Percentiles rank a stretch among this genome's conserved stretches.
phyloP scores from a whole-genome alignment of 2,113 vertebrate genomes.

The Chascanopsetta lugubris region DNA sequence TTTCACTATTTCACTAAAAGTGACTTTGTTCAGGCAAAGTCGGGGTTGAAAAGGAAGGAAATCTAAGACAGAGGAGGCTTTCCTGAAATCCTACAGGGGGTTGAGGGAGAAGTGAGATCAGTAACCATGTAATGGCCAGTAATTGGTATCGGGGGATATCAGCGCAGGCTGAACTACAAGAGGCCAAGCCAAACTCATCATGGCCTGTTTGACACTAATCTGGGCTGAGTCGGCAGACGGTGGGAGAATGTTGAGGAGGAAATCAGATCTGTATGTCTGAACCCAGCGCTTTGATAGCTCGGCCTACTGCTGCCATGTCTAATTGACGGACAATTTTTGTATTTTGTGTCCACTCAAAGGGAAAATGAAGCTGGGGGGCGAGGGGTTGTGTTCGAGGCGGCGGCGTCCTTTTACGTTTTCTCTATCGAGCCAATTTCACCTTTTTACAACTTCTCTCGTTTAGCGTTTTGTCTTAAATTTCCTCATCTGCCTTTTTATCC shows the following conservation, averaged over 20 bases:
- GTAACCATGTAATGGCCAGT: constrained; percentile 83
- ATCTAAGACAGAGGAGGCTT: constrained; percentile 74
- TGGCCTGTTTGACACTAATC: constrained; percentile 80
- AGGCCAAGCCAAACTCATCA: constrained; percentile 79
- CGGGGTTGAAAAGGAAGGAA: constrained; percentile 69
- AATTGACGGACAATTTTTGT: constrained; percentile 79
- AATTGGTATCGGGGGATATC: constrained; percentile 82
- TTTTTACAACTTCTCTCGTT: constrained; percentile 25
- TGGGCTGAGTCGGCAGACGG: constrained; percentile 75
- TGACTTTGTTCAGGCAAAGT: constrained; percentile 74
- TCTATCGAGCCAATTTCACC: constrained; percentile 38
- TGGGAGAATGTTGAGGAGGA: constrained; percentile 78
- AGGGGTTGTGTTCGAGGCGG: constrained; percentile 33
- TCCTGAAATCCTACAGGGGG: constrained; percentile 77
- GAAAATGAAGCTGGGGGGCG: constrained; percentile 32
- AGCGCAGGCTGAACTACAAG: constrained; percentile 73
- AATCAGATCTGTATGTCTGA: constrained; percentile 78
- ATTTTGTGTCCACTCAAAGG: constrained; percentile 73
- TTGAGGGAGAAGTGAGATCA: constrained; percentile 79
- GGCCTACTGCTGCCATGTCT: constrained; percentile 77
- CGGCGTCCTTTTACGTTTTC: constrained; percentile 30
- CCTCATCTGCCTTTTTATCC: background rate
- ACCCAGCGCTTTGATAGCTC: constrained; percentile 75
- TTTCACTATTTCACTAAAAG: constrained; percentile 68
- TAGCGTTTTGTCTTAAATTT: background rate